A percentile compares a stretch with the other conserved stretches of the same genome.
Conservation (phyloP, 2,888 invertebrate genomes). For the Sipha maydis region DNA sequence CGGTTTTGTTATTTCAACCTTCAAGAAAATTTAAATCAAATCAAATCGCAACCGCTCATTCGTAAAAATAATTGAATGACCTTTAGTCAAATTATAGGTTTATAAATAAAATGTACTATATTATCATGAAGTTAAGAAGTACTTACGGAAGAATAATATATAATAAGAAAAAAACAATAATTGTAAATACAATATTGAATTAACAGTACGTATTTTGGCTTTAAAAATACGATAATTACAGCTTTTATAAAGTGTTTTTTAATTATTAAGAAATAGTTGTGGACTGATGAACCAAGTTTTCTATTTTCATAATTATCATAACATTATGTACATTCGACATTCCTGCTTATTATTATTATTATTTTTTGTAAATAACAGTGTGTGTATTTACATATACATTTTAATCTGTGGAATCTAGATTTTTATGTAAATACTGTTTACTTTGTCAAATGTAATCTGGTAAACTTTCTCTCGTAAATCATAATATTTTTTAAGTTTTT, state of each 20-base stretch:
- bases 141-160: background rate
- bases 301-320: background rate
- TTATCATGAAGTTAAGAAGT: background rate
- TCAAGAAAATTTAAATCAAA: background rate
- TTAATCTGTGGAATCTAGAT: background rate
- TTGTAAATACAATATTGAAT: background rate
- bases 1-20: background rate
- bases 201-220: background rate
- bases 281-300: no score
- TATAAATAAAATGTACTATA: background rate
- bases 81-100: background rate
- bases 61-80: background rate
- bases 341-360: background rate
- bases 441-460: background rate
- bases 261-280: background rate
- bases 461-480: background rate
- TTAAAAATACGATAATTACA: background rate
- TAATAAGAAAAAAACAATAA: background rate
- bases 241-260: background rate
- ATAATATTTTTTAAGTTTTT: background rate
- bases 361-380: background rate
- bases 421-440: background rate
- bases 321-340: background rate
- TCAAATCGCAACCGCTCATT: background rate
- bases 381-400: background rate